phyloP scores from a whole-genome alignment of 2,113 vertebrate genomes.

The Numenius arquata region DNA sequence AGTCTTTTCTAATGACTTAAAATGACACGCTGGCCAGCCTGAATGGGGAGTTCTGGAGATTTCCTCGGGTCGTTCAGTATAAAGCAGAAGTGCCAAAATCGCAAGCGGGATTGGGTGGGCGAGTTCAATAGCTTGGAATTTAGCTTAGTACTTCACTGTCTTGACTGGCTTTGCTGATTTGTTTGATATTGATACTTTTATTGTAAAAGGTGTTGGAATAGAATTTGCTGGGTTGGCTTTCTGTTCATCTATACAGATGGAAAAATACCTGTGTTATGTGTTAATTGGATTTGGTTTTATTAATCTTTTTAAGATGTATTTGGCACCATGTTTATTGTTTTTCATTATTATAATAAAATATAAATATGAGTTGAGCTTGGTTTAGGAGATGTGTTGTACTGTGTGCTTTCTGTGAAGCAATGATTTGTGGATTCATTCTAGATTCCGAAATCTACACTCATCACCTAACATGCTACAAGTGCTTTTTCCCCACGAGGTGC shows the following conservation, averaged over 20 bases:
- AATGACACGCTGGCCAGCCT: not conserved
- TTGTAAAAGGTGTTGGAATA: not conserved
- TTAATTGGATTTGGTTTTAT: not conserved
- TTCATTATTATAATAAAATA: not conserved
- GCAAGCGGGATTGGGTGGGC: not conserved
- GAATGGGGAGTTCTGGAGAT: not conserved
- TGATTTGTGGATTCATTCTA: not conserved
- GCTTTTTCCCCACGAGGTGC: not conserved
- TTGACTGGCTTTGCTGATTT: not conserved
- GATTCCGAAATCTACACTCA: not conserved
- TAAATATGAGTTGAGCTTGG: not conserved
- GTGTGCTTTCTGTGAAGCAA: not conserved
- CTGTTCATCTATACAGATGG: not conserved
- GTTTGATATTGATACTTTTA: not conserved
- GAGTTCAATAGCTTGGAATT: not conserved
- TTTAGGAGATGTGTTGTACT: not conserved
- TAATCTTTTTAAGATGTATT: not conserved
- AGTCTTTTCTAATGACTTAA: slow-evolving; percentile 2
- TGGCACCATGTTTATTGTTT: not conserved
- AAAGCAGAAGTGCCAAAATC: not conserved
- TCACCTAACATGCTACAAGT: not conserved
- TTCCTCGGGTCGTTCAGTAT: not conserved
- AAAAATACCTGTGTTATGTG: not conserved
- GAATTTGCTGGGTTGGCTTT: not conserved
- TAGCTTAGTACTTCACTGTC: not conserved